Evolutionary conservation across 2,113 vertebrate species (phyloP).

Genomic region (Rattus norvegicus): DNA sequence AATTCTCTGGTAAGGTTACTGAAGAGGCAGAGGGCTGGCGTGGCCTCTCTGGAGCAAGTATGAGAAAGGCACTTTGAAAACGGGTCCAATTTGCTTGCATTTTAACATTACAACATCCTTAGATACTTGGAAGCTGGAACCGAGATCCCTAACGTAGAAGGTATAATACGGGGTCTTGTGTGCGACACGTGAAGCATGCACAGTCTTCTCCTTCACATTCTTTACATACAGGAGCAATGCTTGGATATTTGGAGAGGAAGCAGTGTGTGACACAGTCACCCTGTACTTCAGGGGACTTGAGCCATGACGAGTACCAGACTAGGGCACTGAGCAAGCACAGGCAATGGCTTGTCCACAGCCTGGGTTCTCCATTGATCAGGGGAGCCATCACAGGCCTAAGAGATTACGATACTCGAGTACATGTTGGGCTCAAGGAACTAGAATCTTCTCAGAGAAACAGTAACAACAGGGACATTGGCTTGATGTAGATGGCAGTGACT

Average conservation of each 20-base stretch:
- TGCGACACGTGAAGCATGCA: neutral
- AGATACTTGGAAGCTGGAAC: neutral
- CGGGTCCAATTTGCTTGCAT: neutral
- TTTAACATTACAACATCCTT: neutral
- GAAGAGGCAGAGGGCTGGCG: neutral
- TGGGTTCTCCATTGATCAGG: neutral
- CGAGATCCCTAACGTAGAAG: neutral
- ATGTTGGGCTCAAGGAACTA: conserved; percentile 14
- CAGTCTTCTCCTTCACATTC: neutral
- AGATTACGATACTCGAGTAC: conserved; percentile 31
- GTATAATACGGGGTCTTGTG: neutral
- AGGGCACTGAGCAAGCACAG: conserved; percentile 23
- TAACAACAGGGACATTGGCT: neutral
- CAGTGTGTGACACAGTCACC: neutral
- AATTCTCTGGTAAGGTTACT: conserved; percentile 38
- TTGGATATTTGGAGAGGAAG: neutral
- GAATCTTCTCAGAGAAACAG: conserved; percentile 16
- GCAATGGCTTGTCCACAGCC: neutral
- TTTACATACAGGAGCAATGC: neutral
- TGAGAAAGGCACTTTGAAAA: neutral
- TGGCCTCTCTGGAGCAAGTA: neutral
- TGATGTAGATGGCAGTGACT: conserved; percentile 19
- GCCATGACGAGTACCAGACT: neutral
- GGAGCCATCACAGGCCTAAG: neutral
- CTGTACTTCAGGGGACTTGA: neutral